Percentiles rank a stretch among this genome's conserved stretches.
phyloP scores from a whole-genome alignment of 2,113 vertebrate species.

The Pardalotus punctatus region DNA sequence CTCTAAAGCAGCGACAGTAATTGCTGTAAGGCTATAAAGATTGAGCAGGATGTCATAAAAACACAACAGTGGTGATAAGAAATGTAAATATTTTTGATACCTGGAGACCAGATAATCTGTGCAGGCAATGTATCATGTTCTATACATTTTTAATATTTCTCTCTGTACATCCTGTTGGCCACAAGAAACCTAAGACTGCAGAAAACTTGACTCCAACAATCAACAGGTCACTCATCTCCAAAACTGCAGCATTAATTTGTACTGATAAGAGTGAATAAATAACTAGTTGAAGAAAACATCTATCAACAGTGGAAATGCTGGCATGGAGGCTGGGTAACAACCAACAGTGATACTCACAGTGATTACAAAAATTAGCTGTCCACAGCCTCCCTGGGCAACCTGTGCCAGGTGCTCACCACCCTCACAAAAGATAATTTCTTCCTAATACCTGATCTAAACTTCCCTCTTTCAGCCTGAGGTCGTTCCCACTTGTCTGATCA shows the following conservation, averaged over 20 bases:
- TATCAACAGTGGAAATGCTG: not conserved
- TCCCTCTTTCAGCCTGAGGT: not conserved
- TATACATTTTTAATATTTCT: not conserved
- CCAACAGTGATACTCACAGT: not conserved
- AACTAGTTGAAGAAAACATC: not conserved
- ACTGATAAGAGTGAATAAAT: not conserved
- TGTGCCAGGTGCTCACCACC: not conserved
- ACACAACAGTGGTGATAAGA: not conserved
- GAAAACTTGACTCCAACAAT: not conserved
- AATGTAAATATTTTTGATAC: not conserved
- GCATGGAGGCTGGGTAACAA: not conserved
- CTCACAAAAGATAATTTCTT: not conserved
- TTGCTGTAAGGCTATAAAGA: not conserved
- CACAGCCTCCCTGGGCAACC: not conserved
- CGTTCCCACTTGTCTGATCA: not conserved
- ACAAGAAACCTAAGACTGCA: not conserved
- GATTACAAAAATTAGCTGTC: not conserved
- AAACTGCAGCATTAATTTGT: not conserved
- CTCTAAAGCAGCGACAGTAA: not conserved
- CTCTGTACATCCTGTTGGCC: not conserved
- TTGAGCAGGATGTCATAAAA: not conserved
- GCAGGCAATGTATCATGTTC: not conserved
- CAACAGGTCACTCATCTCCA: not conserved
- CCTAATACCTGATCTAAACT: not conserved
- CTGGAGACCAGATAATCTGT: not conserved